Evolutionary conservation across 2,113 vertebrate species (phyloP).

Genomic region (Galeopterus variegatus): DNA sequence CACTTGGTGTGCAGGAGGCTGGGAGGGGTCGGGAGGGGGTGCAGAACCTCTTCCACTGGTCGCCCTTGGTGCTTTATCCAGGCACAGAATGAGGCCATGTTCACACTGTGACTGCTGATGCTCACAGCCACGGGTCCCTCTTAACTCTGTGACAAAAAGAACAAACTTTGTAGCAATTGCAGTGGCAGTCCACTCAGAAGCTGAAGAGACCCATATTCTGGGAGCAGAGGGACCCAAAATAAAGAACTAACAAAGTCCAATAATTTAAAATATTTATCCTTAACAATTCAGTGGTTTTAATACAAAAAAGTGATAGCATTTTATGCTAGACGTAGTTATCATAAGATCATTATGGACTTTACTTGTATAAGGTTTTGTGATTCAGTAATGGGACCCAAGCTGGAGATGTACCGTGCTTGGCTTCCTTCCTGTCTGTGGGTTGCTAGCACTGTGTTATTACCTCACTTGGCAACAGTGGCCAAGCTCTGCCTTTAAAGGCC

Average conservation of each 20-base stretch:
- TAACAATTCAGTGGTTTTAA: neutral
- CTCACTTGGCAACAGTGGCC: neutral
- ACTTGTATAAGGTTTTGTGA: neutral
- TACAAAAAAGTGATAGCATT: neutral
- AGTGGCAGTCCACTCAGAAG: neutral
- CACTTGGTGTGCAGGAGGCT: neutral
- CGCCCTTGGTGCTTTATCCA: neutral
- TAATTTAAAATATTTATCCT: slow-evolving; percentile 60
- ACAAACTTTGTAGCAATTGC: neutral
- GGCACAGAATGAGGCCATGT: neutral
- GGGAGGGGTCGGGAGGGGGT: neutral
- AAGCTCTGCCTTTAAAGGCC: neutral
- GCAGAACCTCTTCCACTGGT: neutral
- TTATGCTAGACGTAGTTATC: neutral
- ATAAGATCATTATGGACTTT: neutral
- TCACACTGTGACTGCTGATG: neutral
- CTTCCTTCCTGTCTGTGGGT: neutral
- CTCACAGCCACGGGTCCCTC: neutral
- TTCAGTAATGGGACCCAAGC: neutral
- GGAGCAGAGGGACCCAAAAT: neutral
- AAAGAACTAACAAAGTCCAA: neutral
- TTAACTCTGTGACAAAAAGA: neutral
- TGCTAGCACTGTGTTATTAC: neutral
- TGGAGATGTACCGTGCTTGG: rapidly evolving
- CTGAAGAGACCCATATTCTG: neutral